Evolutionary conservation across 2,797 vertebrate species (phyloP), one percentile per base, ranked within the genome.

Genomic region (Spinus pinus): DNA sequence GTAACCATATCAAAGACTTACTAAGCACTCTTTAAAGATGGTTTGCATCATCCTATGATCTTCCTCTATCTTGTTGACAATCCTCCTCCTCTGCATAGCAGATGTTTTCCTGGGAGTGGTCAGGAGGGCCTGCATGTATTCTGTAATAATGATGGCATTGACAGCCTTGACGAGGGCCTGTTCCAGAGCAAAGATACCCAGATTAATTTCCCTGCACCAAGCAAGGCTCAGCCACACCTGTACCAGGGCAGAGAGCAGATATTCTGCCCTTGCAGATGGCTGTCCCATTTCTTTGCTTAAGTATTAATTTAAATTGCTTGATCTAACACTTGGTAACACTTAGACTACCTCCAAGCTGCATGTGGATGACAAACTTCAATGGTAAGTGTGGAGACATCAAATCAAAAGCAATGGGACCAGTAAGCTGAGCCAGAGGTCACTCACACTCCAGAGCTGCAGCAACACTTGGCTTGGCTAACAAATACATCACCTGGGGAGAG

Each of bases 101-200:
- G 60, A 87, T 62, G 21, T 28, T 62, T 88, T 95, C 78, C 91
- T 92, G 77, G 84, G 81, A 74, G 58, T 56, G 74, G 85, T 85
- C 56, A 93, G 88, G 72, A 97, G 91, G 44, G 95, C 82, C n/a
- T 96, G 72, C 21, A 96, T 18, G 12, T 97, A 97, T 77, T 97
- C 96, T 35, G 79, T 86, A 46, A 84, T 41, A 70, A 96, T 12
- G 10, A 53, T 77, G 77, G 22, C 5, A 8, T 88, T 69, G 81
- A 91, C 86, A 77, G 90, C 61, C 57, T 84, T 79, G 71, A 95
- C 3, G 0, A 96, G 84, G 5, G 21, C 75, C 97, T 97, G 94
- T 81, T 81, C n/a, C 65, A 14, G 41, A 91, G 71, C 35, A 94
- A 81, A 93, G 47, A 94, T 2, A 25, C 14, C 10, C 64, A 57